A percentile compares a stretch with the other conserved stretches of the same genome.
Evolutionary conservation across 1,140 invertebrate genomes (phyloP).

Genomic region (Thaumatotibia leucotreta): DNA sequence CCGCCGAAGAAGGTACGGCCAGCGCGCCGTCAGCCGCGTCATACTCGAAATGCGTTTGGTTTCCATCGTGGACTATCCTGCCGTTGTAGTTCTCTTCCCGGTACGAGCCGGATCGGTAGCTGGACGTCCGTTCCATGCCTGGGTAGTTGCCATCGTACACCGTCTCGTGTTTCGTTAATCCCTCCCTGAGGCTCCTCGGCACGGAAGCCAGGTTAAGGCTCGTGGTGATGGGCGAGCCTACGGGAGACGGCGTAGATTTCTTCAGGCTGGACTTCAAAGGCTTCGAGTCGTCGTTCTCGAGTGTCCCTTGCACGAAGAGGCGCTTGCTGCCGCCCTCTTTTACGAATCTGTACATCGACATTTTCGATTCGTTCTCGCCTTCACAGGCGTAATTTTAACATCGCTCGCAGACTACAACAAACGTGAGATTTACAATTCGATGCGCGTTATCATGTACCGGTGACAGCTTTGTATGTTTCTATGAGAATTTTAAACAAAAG

Average conservation of each 20-base stretch:
- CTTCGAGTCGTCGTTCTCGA: conserved; percentile 78
- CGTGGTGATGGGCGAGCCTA: conserved; percentile 78
- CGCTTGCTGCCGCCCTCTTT: conserved; percentile 80
- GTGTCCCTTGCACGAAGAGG: conserved; percentile 88
- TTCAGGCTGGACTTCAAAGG: conserved; percentile 76
- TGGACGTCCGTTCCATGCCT: conserved; percentile 55
- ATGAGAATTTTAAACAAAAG: conserved; percentile 23
- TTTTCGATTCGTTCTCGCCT: conserved; percentile 56
- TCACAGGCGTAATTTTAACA: conserved; percentile 32
- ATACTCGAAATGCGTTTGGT: conserved; percentile 74
- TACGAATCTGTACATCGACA: conserved; percentile 86
- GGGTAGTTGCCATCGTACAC: conserved; percentile 73
- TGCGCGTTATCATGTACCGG: background rate
- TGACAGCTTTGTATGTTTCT: background rate
- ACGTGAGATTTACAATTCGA: background rate
- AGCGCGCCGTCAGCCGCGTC: conserved; percentile 62
- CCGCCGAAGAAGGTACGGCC: conserved; percentile 59
- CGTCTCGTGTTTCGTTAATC: conserved; percentile 62
- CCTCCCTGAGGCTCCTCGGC: conserved; percentile 68
- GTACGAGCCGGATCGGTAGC: conserved; percentile 60
- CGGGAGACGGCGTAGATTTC: conserved; percentile 61
- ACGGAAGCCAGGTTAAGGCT: conserved; percentile 73
- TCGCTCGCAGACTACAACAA: conserved; percentile 10
- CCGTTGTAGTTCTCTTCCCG: conserved; percentile 67
- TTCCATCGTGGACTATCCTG: conserved; percentile 69